Percentiles rank a stretch among this genome's conserved stretches.
These are phyloP conservation scores for Carcina quercana DNA, from an alignment of 2,888 invertebrate species.

Conservation along the genomic window DNA sequence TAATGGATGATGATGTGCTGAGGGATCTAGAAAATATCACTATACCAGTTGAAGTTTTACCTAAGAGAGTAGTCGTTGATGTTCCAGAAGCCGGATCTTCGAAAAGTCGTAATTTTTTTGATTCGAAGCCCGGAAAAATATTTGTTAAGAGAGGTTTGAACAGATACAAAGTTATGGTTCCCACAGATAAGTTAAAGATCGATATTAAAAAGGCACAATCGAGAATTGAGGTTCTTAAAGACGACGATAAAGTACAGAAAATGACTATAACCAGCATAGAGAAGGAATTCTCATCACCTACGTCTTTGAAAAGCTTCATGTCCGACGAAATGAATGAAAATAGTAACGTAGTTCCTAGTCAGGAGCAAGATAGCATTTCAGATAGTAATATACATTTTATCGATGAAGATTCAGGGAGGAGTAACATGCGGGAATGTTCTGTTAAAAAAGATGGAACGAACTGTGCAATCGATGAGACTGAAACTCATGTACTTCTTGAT, in stretches of 20 bases:
- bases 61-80: not conserved
- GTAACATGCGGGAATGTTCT: no score
- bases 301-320: slow-evolving; percentile 8
- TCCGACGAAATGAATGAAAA: slow-evolving; percentile 7
- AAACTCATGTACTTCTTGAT: no score
- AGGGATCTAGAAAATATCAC: slow-evolving; percentile 39
- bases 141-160: not conserved
- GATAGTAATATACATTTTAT: slow-evolving; percentile 25
- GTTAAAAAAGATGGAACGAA: slow-evolving; percentile 1
- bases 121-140: not conserved
- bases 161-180: not conserved
- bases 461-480: no score
- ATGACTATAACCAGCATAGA: slow-evolving; percentile 6
- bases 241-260: slow-evolving; percentile 13
- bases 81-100: not conserved
- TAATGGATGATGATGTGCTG: slow-evolving; percentile 35
- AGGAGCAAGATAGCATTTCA: slow-evolving; percentile 21
- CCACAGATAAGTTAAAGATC: not conserved
- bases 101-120: not conserved
- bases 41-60: slow-evolving; percentile 35
- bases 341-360: slow-evolving; percentile 6
- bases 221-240: slow-evolving; percentile 2
- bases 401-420: slow-evolving; percentile 18
- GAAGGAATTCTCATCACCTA: slow-evolving; percentile 7
- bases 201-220: not conserved